A percentile compares a stretch with the other conserved stretches of the same genome.
Conservation (phyloP, 2,797 vertebrate species). For the Eulemur mongoz region DNA sequence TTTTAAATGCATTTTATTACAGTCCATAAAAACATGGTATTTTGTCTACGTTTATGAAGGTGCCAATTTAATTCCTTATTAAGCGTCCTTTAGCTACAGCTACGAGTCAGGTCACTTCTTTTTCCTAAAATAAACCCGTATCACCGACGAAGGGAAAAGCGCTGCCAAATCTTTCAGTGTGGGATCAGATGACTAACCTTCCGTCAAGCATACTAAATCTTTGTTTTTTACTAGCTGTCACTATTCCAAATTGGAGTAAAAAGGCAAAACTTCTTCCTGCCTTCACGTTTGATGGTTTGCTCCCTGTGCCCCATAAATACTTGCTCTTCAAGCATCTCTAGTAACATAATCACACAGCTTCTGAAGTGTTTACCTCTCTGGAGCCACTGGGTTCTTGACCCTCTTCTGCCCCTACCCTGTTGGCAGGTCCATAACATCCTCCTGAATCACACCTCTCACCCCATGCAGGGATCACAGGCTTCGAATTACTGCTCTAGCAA, state of each 20-base stretch:
- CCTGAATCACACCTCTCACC: not conserved
- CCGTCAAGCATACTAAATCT: not conserved
- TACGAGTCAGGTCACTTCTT: constrained; percentile 19
- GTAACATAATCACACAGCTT: not conserved
- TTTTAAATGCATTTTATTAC: constrained; percentile 2
- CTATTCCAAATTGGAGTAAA: not conserved
- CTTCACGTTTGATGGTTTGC: not conserved
- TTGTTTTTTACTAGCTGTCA: not conserved
- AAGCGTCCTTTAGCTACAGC: not conserved
- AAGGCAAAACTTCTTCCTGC: not conserved
- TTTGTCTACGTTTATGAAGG: not conserved
- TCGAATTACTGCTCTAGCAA: not conserved
- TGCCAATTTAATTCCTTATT: constrained; percentile 30
- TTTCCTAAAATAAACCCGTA: constrained; percentile 24
- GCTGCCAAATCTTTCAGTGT: constrained; percentile 16
- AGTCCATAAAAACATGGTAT: not conserved
- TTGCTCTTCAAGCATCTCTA: not conserved
- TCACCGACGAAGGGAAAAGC: not conserved
- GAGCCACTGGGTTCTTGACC: not conserved
- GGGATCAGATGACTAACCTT: not conserved
- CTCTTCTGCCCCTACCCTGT: not conserved
- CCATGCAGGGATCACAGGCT: rapidly evolving
- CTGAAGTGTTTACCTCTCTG: not conserved
- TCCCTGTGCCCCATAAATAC: not conserved
- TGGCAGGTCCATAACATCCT: not conserved